Evolutionary conservation across 2,113 vertebrate genomes (phyloP).

Genomic region (Calypte anna): DNA sequence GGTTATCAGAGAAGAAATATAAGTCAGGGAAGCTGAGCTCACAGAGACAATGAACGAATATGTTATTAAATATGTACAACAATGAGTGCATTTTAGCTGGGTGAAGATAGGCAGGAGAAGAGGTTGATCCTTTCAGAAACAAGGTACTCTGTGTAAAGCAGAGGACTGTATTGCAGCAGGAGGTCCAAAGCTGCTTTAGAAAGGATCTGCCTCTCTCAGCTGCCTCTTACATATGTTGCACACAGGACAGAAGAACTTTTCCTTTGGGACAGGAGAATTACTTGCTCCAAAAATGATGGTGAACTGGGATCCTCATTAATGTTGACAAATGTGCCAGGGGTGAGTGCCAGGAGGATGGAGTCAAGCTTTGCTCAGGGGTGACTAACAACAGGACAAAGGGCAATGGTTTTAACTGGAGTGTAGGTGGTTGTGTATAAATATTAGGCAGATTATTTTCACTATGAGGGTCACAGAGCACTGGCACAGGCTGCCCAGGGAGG

Average conservation of each 20-base stretch:
- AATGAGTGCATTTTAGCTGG: neutral
- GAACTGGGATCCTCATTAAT: neutral
- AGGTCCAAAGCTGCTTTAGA: neutral
- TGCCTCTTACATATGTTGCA: accelerated
- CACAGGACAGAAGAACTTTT: neutral
- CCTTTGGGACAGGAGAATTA: neutral
- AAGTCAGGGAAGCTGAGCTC: neutral
- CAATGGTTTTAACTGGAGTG: too few species aligned
- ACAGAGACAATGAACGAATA: neutral
- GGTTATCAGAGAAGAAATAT: neutral
- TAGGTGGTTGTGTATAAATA: too few species aligned
- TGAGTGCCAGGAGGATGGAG: too few species aligned
- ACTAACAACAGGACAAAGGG: too few species aligned
- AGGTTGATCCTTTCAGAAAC: neutral
- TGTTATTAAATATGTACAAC: neutral
- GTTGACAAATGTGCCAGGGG: too few species aligned
- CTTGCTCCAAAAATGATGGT: neutral
- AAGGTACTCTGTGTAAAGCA: neutral
- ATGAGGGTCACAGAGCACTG: too few species aligned
- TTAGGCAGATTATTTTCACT: too few species aligned
- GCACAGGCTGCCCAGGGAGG: too few species aligned
- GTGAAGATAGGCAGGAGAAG: neutral
- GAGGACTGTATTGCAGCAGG: neutral
- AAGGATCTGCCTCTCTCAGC: neutral
- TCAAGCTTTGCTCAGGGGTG: too few species aligned